Evolutionary conservation across 2,888 invertebrate genomes (phyloP).

Genomic region (Drosophila rubida): DNA sequence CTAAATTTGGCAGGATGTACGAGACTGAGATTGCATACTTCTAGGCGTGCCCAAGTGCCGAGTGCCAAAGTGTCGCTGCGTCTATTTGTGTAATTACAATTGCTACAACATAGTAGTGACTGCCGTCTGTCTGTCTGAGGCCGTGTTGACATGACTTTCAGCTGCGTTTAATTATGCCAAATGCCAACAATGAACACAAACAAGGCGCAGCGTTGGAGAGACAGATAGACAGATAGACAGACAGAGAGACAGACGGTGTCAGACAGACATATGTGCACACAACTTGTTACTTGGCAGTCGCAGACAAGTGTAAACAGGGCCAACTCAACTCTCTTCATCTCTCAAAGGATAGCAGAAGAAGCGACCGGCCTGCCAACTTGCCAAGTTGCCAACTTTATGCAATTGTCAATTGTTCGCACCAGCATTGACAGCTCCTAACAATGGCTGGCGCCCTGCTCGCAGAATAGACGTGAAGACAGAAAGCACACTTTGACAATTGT

Average conservation of each 20-base stretch:
- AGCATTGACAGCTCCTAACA: constrained; percentile 67
- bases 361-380: constrained; percentile 6
- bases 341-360: background rate
- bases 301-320: constrained; percentile 51
- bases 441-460: constrained; percentile 31
- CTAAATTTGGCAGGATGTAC: constrained; percentile 35
- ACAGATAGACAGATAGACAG: too few species aligned
- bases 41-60: constrained; percentile 26
- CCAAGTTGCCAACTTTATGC: constrained; percentile 47
- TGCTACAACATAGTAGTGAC: constrained; percentile 18
- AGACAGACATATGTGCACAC: constrained; percentile 32
- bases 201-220: constrained; percentile 37
- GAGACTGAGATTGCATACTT: constrained; percentile 25
- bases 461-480: background rate
- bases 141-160: constrained; percentile 64
- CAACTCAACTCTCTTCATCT: constrained; percentile 7
- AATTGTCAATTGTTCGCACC: constrained; percentile 57
- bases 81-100: constrained; percentile 56
- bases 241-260: constrained; percentile 12
- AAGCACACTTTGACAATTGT: constrained; percentile 65
- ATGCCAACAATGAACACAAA: constrained; percentile 67
- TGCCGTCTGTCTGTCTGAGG: background rate
- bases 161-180: constrained; percentile 74
- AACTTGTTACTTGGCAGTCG: constrained; percentile 47
- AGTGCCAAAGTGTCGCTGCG: constrained; percentile 32